Conservation (phyloP, 2,113 vertebrate species). For the Strix aluco region DNA sequence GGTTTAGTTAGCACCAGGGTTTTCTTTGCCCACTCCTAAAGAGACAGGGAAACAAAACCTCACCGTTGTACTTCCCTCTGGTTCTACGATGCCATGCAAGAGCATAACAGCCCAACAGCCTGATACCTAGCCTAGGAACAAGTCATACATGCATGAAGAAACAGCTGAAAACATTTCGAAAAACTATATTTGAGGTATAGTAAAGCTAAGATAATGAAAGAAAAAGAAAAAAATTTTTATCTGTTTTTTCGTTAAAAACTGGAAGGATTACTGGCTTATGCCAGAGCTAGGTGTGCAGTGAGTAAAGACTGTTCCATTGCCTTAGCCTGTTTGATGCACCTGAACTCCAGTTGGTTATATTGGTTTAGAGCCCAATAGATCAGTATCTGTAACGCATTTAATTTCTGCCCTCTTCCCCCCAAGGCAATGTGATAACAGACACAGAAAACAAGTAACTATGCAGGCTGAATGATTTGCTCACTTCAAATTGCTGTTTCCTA, state of each 20-base stretch:
- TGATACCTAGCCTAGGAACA: background rate
- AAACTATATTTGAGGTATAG: rapidly evolving
- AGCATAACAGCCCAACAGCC: background rate
- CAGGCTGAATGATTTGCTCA: background rate
- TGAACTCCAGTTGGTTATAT: background rate
- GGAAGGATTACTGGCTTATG: background rate
- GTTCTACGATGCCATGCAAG: background rate
- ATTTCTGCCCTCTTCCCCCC: background rate
- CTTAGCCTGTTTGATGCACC: background rate
- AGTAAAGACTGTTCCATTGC: background rate
- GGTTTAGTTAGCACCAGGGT: background rate
- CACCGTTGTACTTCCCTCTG: background rate
- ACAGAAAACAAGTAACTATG: background rate
- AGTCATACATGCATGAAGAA: background rate
- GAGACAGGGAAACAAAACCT: background rate
- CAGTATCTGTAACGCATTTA: background rate
- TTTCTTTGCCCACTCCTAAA: background rate
- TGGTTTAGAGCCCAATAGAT: background rate
- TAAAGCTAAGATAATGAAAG: background rate
- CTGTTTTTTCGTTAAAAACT: background rate
- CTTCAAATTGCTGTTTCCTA: background rate
- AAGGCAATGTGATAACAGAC: background rate
- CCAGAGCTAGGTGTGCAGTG: background rate
- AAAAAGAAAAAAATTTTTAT: background rate
- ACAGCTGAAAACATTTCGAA: background rate